Evolutionary conservation across 1,140 invertebrate genomes (phyloP).

Genomic region (Lucilia sericata): DNA sequence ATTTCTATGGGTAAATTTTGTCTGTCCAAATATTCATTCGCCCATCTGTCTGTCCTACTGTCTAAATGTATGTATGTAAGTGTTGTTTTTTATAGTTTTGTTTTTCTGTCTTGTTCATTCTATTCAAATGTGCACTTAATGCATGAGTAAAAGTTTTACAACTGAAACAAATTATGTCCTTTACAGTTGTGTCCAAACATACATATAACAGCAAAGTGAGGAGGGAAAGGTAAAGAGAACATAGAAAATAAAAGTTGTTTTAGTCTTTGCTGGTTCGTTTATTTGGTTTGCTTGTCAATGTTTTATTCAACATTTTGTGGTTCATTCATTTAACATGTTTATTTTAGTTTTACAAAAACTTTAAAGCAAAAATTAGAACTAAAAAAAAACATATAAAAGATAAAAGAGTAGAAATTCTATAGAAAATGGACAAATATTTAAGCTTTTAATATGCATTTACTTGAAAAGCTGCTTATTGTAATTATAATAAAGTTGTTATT

Average conservation of each 20-base stretch:
- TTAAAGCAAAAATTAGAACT: background rate
- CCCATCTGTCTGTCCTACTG: background rate
- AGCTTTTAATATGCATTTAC: conserved; percentile 13
- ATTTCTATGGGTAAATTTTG: background rate
- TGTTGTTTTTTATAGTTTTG: background rate
- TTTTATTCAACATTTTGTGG: conserved; percentile 20
- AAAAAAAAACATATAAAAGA: background rate
- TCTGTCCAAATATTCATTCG: background rate
- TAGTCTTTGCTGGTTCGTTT: background rate
- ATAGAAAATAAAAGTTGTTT: conserved; percentile 5
- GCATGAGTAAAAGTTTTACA: conserved; percentile 16
- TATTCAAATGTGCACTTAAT: conserved; percentile 19
- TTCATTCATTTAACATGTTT: conserved; percentile 13
- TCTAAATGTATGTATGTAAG: too few species aligned
- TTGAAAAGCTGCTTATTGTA: conserved; percentile 22
- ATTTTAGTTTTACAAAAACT: background rate
- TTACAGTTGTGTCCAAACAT: conserved; percentile 5
- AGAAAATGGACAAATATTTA: background rate
- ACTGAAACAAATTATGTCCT: conserved; percentile 29
- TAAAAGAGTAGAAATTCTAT: background rate
- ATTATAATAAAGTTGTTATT: background rate
- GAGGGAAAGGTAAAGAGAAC: background rate
- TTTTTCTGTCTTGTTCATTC: background rate
- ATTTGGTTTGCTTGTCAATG: conserved; percentile 26
- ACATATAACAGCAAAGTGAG: background rate